phyloP scores from a whole-genome alignment of 2,113 vertebrate genomes.

The Hyaena hyaena region DNA sequence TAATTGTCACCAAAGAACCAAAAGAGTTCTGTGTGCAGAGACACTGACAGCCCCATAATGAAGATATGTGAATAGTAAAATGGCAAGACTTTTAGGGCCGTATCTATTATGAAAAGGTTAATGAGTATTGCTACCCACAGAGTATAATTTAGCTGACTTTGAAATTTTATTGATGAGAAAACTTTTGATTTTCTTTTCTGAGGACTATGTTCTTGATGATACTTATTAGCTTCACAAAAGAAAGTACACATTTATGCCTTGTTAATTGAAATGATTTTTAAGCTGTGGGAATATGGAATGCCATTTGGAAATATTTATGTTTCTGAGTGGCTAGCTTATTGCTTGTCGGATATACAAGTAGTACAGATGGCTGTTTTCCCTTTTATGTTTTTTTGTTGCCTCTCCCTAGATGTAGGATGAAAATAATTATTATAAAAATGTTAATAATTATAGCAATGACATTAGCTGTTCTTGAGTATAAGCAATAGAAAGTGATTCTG shows the following conservation, averaged over 20 bases:
- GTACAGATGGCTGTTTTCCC: background rate
- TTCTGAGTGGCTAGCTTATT: background rate
- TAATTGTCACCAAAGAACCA: background rate
- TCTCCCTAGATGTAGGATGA: background rate
- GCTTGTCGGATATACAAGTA: background rate
- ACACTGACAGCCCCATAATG: slow-evolving; percentile 16
- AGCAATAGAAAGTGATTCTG: background rate
- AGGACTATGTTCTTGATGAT: background rate
- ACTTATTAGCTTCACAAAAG: background rate
- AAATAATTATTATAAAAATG: background rate
- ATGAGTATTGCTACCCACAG: background rate
- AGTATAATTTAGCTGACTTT: background rate
- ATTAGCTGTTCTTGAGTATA: background rate
- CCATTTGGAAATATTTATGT: background rate
- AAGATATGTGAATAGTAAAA: slow-evolving; percentile 51
- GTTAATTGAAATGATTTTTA: background rate
- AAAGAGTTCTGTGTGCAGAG: background rate
- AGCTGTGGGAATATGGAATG: background rate
- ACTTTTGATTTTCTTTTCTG: slow-evolving; percentile 41
- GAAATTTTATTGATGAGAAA: slow-evolving; percentile 51
- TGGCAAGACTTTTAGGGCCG: background rate
- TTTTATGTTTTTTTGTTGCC: background rate
- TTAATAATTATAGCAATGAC: background rate
- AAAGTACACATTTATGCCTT: background rate
- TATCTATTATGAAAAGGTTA: slow-evolving; percentile 58